phyloP scores from a whole-genome alignment of 2,888 invertebrate genomes.

The Dione vanillae region DNA sequence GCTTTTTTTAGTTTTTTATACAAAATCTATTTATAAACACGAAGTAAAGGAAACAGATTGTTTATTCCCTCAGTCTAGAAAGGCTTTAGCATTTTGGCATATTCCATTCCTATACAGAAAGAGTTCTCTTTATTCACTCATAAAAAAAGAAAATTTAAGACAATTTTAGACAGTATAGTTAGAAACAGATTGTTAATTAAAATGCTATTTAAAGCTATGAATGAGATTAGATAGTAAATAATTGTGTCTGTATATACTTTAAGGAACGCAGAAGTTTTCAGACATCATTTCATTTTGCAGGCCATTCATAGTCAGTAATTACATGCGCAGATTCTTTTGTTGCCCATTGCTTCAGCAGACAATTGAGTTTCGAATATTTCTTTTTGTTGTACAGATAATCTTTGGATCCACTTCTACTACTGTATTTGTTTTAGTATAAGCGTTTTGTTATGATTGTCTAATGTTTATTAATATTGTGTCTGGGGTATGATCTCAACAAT shows the following conservation, averaged over 20 bases:
- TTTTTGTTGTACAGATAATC: constrained; percentile 58
- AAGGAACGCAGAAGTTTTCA: constrained; percentile 66
- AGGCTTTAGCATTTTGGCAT: too few species aligned
- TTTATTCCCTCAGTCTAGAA: too few species aligned
- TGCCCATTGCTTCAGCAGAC: constrained; percentile 61
- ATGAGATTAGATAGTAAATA: constrained; percentile 48
- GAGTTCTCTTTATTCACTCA: neutral
- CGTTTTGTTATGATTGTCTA: constrained; percentile 47
- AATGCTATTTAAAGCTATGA: neutral
- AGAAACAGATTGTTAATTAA: constrained; percentile 2
- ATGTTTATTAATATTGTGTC: constrained; percentile 57
- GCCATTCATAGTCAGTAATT: constrained; percentile 67
- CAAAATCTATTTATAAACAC: too few species aligned
- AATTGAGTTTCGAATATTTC: constrained; percentile 63
- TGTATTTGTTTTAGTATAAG: constrained; percentile 36
- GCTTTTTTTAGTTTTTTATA: too few species aligned
- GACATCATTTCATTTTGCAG: constrained; percentile 64
- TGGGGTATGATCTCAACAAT: constrained; percentile 47
- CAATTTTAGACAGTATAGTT: neutral
- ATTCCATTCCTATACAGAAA: too few species aligned
- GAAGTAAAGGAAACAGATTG: too few species aligned
- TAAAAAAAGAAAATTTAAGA: neutral
- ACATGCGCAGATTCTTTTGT: constrained; percentile 68
- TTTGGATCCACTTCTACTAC: constrained; percentile 33
- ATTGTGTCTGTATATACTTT: constrained; percentile 54